Percentiles rank a stretch among this genome's conserved stretches.
phyloP scores from a whole-genome alignment of 1,140 invertebrate species.

The Bombus confusus region DNA sequence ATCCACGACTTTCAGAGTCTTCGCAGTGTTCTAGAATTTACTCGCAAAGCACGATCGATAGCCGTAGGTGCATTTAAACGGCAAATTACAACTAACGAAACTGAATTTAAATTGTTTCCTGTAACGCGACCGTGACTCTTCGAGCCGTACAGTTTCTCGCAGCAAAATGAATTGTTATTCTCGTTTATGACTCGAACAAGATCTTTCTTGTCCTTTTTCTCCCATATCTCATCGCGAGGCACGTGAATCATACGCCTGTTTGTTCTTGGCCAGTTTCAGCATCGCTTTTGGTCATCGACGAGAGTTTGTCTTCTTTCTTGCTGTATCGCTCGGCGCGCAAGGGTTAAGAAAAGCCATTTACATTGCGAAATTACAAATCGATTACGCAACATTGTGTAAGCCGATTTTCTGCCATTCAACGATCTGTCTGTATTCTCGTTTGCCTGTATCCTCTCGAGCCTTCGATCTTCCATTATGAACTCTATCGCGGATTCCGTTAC shows the following conservation, averaged over 20 bases:
- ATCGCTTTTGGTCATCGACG: constrained; percentile 6
- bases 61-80: background rate
- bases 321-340: too few species aligned
- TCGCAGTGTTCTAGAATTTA: background rate
- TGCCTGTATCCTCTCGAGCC: background rate
- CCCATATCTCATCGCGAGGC: background rate
- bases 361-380: constrained; percentile 3
- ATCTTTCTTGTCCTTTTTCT: background rate
- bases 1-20: too few species aligned
- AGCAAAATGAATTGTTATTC: background rate
- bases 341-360: background rate
- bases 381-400: constrained; percentile 12
- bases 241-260: background rate
- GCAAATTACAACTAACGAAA: background rate
- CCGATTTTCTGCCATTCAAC: background rate
- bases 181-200: background rate
- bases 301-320: background rate
- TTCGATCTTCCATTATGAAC: background rate
- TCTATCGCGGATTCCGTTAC: too few species aligned
- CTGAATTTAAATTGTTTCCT: background rate
- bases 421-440: background rate
- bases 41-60: background rate
- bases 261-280: background rate
- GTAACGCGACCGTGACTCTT: background rate
- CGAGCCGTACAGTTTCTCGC: background rate